Evolutionary conservation across 92 coral and sea anemone genomes (phyloP).

Genomic region (Zoanthus solanderi): DNA sequence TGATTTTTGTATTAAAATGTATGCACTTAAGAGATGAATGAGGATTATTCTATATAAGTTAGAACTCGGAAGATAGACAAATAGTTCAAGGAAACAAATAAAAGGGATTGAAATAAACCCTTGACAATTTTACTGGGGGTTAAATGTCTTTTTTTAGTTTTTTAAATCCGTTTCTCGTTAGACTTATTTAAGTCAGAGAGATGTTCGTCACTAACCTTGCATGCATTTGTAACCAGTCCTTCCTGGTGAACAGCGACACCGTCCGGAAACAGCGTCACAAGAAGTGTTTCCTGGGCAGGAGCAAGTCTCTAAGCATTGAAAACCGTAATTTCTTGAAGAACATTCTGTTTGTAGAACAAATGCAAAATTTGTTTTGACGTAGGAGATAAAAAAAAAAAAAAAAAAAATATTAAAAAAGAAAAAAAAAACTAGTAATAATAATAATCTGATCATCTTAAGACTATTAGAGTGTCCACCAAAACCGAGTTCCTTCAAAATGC

Average conservation of each 20-base stretch:
- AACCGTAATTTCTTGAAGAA: constrained; percentile 68
- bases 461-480: too few species aligned
- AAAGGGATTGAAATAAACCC: too few species aligned
- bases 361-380: background rate
- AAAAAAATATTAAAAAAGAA: background rate
- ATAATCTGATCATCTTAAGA: too few species aligned
- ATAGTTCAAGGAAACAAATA: too few species aligned
- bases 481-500: too few species aligned
- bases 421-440: background rate
- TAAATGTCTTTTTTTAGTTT: too few species aligned
- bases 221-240: constrained; percentile 72
- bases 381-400: background rate
- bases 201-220: constrained; percentile 55
- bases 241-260: constrained; percentile 80
- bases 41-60: too few species aligned
- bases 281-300: constrained; percentile 64
- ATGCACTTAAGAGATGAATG: too few species aligned
- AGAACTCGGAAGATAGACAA: too few species aligned
- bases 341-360: constrained; percentile 61
- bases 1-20: too few species aligned
- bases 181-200: background rate
- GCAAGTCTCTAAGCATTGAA: constrained; percentile 67
- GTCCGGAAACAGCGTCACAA: constrained; percentile 79
- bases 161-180: too few species aligned
- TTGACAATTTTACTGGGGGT: too few species aligned